Evolutionary conservation across 30 jellyfish, hydroid and myxozoan genomes (phyloP).

Genomic region (Pelagia noctiluca): DNA sequence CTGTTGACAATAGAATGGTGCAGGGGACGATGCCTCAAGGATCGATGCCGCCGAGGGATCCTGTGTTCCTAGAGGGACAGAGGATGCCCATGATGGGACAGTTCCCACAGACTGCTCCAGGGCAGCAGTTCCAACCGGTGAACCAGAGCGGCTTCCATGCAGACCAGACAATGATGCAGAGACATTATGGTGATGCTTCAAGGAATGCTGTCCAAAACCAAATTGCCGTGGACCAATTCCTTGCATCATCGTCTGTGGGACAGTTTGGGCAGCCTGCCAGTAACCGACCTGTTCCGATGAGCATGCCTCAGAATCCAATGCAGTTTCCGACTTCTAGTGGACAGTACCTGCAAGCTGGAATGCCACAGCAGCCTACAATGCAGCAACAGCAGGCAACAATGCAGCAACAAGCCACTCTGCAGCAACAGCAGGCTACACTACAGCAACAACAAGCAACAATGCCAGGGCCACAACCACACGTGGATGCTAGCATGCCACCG

Average conservation of each 20-base stretch:
- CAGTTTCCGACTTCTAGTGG: constrained; percentile 57
- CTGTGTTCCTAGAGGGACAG: constrained; percentile 61
- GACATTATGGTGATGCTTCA: constrained; percentile 10
- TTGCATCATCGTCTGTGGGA: constrained; percentile 46
- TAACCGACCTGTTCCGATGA: constrained; percentile 53
- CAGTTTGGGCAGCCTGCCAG: constrained; percentile 36
- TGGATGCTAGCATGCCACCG: constrained; percentile 39
- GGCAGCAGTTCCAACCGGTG: constrained; percentile 68
- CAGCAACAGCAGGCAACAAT: constrained; percentile 38
- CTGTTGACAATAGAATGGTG: constrained; percentile 54
- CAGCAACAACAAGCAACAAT: background rate
- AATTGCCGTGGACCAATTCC: constrained; percentile 54
- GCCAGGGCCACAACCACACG: constrained; percentile 15
- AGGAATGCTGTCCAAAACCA: constrained; percentile 56
- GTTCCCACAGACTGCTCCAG: constrained; percentile 67
- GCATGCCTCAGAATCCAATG: constrained; percentile 56
- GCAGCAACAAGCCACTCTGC: constrained; percentile 55
- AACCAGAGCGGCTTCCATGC: constrained; percentile 53
- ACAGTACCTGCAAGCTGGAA: constrained; percentile 48
- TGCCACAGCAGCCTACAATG: constrained; percentile 58
- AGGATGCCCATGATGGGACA: constrained; percentile 68
- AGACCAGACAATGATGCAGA: constrained; percentile 64
- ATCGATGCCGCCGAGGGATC: constrained; percentile 65
- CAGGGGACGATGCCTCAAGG: constrained; percentile 19
- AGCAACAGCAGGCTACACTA: constrained; percentile 21